These are phyloP conservation scores for Nerophis lumbriciformis DNA, from an alignment of 2,113 vertebrate genomes.

Conservation along the genomic window DNA sequence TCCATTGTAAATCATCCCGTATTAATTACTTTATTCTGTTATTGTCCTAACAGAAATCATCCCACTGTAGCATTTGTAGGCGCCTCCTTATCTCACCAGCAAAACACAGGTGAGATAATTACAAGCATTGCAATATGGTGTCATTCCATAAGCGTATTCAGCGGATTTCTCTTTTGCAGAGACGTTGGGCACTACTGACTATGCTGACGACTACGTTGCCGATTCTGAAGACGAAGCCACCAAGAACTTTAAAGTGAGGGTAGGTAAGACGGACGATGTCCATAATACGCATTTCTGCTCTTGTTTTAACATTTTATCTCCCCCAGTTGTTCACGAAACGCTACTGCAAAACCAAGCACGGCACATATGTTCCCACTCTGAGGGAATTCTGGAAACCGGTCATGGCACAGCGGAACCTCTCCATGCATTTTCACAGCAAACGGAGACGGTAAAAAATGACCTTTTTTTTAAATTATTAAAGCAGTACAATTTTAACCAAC, in stretches of 20 bases:
- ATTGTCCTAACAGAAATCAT: slow-evolving; percentile 54
- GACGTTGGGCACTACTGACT: background rate
- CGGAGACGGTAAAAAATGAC: slow-evolving; percentile 21
- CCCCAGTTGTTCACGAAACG: slow-evolving; percentile 70
- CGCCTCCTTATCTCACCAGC: slow-evolving; percentile 14
- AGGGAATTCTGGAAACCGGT: slow-evolving; percentile 66
- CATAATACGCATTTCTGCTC: no score
- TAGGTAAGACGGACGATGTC: slow-evolving; percentile 29
- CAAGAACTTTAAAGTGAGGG: slow-evolving; percentile 67
- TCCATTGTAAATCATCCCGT: background rate
- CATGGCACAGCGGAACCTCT: slow-evolving; percentile 3
- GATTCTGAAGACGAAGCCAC: slow-evolving; percentile 75
- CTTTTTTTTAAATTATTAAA: background rate
- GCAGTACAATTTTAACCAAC: no score
- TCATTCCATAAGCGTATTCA: background rate
- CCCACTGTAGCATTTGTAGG: slow-evolving; percentile 13
- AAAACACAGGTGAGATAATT: slow-evolving; percentile 54
- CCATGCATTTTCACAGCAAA: slow-evolving; percentile 22
- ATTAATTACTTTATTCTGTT: slow-evolving; percentile 11
- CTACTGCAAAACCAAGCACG: slow-evolving; percentile 72
- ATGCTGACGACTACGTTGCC: slow-evolving; percentile 58
- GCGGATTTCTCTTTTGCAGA: slow-evolving; percentile 17
- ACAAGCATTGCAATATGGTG: background rate
- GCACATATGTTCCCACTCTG: slow-evolving; percentile 73
- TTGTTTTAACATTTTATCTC: slow-evolving; percentile 17